A percentile compares a stretch with the other conserved stretches of the same genome.
Conservation (phyloP, 2,797 vertebrate species). For the Enteromius unitaeniatus region DNA sequence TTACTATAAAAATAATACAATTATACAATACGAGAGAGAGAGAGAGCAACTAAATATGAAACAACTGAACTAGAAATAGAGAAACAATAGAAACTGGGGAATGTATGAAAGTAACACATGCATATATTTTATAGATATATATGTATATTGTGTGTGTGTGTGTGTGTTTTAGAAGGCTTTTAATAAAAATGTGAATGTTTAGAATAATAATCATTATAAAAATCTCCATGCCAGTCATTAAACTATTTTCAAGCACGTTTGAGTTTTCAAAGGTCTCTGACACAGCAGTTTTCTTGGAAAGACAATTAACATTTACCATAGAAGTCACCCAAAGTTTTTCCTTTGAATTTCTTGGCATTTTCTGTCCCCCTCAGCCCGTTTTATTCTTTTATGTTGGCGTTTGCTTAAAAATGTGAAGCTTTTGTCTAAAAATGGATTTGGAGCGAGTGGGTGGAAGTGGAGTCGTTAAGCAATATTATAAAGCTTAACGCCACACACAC, state of each 20-base stretch:
- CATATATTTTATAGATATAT: not conserved
- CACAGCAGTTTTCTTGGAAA: not conserved
- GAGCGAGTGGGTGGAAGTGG: conserved; percentile 41
- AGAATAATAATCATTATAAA: not conserved
- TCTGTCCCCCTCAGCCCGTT: not conserved
- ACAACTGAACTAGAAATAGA: too few relatives aligned
- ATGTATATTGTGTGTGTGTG: too few relatives aligned
- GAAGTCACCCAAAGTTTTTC: conserved; percentile 4
- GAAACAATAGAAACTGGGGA: not conserved
- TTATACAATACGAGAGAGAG: too few relatives aligned
- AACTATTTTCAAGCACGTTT: not conserved
- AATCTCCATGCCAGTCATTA: not conserved
- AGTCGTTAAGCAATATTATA: conserved; percentile 64
- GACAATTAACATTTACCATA: conserved; percentile 4
- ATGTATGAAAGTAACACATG: not conserved
- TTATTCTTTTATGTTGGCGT: conserved; percentile 21
- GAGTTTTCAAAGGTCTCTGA: not conserved
- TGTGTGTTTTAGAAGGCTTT: not conserved
- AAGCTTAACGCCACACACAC: conserved; percentile 63
- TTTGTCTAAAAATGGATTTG: conserved; percentile 53
- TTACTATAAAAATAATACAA: too few relatives aligned
- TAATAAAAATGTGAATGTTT: not conserved
- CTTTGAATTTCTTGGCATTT: conserved; percentile 8
- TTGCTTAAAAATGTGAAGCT: conserved; percentile 42
- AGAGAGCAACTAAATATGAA: too few relatives aligned